Evolutionary conservation across 2,113 vertebrate species (phyloP).

Genomic region (Pavo muticus): DNA sequence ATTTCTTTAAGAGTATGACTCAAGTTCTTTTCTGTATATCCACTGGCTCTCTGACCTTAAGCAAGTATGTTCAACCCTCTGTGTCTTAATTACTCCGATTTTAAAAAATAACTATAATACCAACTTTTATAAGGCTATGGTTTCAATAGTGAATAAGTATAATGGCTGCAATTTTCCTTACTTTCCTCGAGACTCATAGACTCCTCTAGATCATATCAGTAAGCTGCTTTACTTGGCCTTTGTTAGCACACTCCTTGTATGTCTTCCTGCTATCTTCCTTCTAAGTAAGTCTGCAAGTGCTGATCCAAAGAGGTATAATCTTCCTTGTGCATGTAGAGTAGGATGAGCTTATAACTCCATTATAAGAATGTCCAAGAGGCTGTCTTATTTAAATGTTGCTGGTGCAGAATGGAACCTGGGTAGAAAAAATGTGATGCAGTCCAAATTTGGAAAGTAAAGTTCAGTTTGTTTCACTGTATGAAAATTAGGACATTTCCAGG

Average conservation of each 20-base stretch:
- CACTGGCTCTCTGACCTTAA: background rate
- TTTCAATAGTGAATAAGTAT: background rate
- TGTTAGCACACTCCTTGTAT: background rate
- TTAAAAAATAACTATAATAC: background rate
- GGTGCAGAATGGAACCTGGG: background rate
- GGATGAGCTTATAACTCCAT: conserved; percentile 18
- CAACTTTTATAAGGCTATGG: background rate
- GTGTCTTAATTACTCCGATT: background rate
- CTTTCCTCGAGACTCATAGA: background rate
- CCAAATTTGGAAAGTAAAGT: background rate
- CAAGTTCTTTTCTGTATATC: background rate
- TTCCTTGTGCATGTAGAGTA: background rate
- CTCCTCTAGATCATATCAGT: background rate
- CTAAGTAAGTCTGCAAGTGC: background rate
- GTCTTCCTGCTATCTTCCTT: background rate
- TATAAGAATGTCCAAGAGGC: background rate
- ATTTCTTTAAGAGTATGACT: background rate
- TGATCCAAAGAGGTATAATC: background rate
- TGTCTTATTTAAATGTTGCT: conserved; percentile 11
- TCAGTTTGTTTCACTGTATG: background rate
- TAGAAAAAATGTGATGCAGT: background rate
- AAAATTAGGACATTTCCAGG: background rate
- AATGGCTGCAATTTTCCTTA: background rate
- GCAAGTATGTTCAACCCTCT: background rate
- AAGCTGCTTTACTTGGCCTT: background rate